Evolutionary conservation across 2,888 invertebrate genomes (phyloP), one percentile per base, ranked within the genome.

Genomic region (Hirudinaria manillensis): DNA sequence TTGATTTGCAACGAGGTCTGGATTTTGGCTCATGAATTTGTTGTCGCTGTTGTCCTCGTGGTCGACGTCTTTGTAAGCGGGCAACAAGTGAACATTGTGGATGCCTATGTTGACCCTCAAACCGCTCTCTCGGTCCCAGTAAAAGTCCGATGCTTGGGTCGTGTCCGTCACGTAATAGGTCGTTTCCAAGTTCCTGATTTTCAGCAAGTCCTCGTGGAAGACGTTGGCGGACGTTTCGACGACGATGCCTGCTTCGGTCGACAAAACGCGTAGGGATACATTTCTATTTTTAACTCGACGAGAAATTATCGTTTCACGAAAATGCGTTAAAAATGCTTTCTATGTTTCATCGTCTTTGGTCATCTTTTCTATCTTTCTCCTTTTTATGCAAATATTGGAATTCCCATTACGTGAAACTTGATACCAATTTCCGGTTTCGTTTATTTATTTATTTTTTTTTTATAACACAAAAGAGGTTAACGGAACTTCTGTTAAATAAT

Each of bases 51-150:
- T 83, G 73, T 82, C 81, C 1, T 79, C 77, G 53, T 83, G 82
- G 51, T 82, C 80, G 7, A 83, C 77, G 76, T 84, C 84, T 27
- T 80, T 80, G 77, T 83, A 84, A 72, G 83, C 82, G 0, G 84
- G 84, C 36, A 84, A 80, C 67, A 84, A 79, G 78, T 81, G 82
- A 6, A 83, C 80, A 10, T 81, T 81, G 13, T 81, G 78, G 10
- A 84, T 80, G 55, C 82, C 82, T 75, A 84, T 80, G 71, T 82
- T 81, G 29, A 85, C 81, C 77, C 55, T 32, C 32, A 76, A 38
- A 0, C 74, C 74, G n/a, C 74, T 74, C 19, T 81, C 81, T 21
- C 84, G 79, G 55, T 80, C 77, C 81, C 82, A 84, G 38, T 80
- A 79, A 77, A 84, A 83, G 77, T 82, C 81, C 73, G 82, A 77